These are phyloP conservation scores for Hypena proboscidalis DNA, from an alignment of 2,888 invertebrate genomes.

Conservation along the genomic window DNA sequence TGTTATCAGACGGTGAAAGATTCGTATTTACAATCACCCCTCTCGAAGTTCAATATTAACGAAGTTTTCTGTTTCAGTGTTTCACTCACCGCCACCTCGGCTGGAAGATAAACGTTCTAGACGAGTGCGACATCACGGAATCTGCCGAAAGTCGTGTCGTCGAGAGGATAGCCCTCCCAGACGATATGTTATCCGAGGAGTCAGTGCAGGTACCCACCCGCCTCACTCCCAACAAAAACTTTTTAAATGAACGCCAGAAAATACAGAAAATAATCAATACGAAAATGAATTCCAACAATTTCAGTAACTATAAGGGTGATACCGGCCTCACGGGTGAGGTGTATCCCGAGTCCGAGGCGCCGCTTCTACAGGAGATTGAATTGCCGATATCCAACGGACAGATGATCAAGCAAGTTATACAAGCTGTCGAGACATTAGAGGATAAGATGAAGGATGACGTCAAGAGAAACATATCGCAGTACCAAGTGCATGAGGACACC, in stretches of 20 bases:
- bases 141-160: conserved; percentile 83
- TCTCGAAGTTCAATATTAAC: conserved; percentile 11
- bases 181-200: conserved; percentile 72
- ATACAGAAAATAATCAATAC: conserved; percentile 77
- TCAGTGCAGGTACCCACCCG: conserved; percentile 88
- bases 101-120: conserved; percentile 97
- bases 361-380: conserved; percentile 72
- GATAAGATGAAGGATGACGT: conserved; percentile 64
- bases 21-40: conserved; percentile 21
- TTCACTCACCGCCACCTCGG: conserved; percentile 97
- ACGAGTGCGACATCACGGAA: conserved; percentile 89
- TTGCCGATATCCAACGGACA: conserved; percentile 74
- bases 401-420: conserved; percentile 77
- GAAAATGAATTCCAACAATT: conserved; percentile 80
- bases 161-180: conserved; percentile 68
- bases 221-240: conserved; percentile 86
- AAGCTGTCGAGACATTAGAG: conserved; percentile 75
- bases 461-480: conserved; percentile 60
- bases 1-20: conserved; percentile 62
- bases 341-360: conserved; percentile 52
- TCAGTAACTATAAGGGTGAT: conserved; percentile 72
- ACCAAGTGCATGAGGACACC: conserved; percentile 70
- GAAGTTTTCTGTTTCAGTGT: conserved; percentile 86
- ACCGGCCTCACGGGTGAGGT: conserved; percentile 65
- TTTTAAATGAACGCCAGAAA: conserved; percentile 74